A percentile compares a stretch with the other conserved stretches of the same genome.
Conservation (phyloP, 1,140 invertebrate species). For the Sinonovacula constricta region DNA sequence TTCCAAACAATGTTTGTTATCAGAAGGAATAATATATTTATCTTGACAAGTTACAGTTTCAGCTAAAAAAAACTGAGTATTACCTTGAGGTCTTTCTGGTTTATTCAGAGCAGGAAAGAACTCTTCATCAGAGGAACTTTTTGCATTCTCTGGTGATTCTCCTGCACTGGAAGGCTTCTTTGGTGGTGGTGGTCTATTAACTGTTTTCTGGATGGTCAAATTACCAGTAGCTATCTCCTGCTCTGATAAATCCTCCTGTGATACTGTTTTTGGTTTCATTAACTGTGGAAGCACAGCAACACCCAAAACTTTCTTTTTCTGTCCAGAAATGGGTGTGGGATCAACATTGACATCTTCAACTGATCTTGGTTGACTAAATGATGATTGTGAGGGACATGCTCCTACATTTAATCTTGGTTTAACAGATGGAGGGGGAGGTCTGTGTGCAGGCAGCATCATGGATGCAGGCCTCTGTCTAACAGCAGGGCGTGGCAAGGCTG, state of each 20-base stretch:
- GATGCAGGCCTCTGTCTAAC: slow-evolving; percentile 26
- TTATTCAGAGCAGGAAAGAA: slow-evolving; percentile 38
- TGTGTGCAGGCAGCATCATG: slow-evolving; percentile 16
- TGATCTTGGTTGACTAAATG: not conserved
- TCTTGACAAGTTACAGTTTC: no score
- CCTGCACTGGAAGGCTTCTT: no score
- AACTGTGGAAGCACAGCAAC: slow-evolving; percentile 24
- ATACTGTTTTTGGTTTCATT: no score
- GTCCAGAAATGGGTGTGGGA: not conserved
- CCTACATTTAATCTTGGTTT: not conserved
- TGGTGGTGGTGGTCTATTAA: no score
- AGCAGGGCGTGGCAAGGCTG: slow-evolving; percentile 22
- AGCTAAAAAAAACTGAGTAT: not conserved
- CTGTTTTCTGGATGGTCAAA: no score
- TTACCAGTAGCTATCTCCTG: no score
- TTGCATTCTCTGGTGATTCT: not conserved
- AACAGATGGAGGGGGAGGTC: slow-evolving; percentile 29
- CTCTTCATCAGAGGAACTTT: slow-evolving; percentile 13
- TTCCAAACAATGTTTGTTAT: no score
- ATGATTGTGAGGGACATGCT: no score
- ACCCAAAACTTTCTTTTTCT: no score
- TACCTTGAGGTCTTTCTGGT: slow-evolving; percentile 42
- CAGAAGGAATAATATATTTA: no score
- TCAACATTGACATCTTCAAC: not conserved
- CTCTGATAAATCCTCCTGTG: no score